Conservation (phyloP, 1,140 invertebrate species). For the Macrosteles quadrilineatus region DNA sequence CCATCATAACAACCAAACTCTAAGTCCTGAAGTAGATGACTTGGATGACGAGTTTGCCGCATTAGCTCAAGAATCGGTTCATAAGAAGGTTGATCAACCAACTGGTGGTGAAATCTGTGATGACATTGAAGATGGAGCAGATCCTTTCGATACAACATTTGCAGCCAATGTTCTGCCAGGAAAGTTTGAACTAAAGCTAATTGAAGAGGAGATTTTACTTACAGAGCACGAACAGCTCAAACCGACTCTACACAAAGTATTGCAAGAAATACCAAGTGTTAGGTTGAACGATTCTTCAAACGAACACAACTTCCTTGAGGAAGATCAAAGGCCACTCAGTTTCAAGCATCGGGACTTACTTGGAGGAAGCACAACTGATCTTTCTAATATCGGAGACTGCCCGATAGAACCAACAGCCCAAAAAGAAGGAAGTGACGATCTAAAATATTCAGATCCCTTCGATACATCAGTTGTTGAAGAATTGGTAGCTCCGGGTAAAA, state of each 20-base stretch:
- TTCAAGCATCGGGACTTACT: conserved; percentile 41
- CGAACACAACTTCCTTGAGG: conserved; percentile 32
- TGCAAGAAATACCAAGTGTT: conserved; percentile 19
- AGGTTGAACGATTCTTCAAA: conserved; percentile 14
- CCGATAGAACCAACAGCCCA: conserved; percentile 62
- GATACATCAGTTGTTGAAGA: conserved; percentile 77
- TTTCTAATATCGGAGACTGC: conserved; percentile 66
- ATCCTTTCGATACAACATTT: conserved; percentile 86
- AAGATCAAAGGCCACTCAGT: conserved; percentile 34
- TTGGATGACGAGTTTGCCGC: conserved; percentile 72
- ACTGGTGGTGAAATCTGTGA: neutral
- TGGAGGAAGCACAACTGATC: conserved; percentile 70
- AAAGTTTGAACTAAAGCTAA: conserved; percentile 62
- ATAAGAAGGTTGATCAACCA: conserved; percentile 47
- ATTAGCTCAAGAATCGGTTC: conserved; percentile 70
- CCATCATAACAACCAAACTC: neutral
- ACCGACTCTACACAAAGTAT: neutral
- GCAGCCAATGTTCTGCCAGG: conserved; percentile 74
- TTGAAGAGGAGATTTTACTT: conserved; percentile 59
- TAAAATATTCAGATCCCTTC: conserved; percentile 74
- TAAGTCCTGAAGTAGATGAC: conserved; percentile 43
- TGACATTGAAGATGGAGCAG: conserved; percentile 54
- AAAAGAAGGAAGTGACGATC: conserved; percentile 55
- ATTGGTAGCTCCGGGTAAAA: conserved; percentile 68
- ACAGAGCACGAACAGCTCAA: conserved; percentile 30